Evolutionary conservation across 2,113 vertebrate genomes (phyloP).

Genomic region (Rattus rattus): DNA sequence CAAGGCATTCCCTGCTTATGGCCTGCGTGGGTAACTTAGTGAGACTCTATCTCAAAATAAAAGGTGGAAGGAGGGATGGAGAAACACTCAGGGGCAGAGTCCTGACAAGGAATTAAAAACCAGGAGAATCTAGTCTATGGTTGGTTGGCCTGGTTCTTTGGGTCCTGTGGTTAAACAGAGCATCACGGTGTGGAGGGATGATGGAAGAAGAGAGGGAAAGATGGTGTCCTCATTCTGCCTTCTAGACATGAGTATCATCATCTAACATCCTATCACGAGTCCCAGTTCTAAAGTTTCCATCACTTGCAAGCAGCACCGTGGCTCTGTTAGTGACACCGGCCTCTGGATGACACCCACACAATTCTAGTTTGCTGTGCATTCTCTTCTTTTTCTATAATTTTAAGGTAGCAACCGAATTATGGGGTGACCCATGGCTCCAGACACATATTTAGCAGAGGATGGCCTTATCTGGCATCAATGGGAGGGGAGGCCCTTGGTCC

Average conservation of each 20-base stretch:
- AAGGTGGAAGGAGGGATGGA: neutral
- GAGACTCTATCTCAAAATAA: neutral
- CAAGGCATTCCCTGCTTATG: neutral
- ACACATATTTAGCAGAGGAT: no score
- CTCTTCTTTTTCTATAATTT: neutral
- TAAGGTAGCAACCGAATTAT: neutral
- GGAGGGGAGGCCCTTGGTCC: no score
- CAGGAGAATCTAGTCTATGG: neutral
- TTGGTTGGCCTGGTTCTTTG: neutral
- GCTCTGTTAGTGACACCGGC: fast-evolving
- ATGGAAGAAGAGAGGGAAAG: neutral
- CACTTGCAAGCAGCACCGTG: neutral
- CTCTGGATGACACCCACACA: neutral
- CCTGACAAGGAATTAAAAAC: neutral
- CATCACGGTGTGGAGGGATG: neutral
- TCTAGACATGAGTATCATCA: neutral
- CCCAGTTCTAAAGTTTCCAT: neutral
- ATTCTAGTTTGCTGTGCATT: neutral
- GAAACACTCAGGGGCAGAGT: neutral
- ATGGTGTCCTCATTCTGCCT: neutral
- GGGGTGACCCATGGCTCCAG: no score
- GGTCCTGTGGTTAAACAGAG: neutral
- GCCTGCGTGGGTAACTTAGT: neutral
- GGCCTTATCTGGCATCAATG: no score
- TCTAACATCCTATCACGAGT: neutral